Percentiles rank a stretch among this genome's conserved stretches.
These are phyloP conservation scores for Orestias chungarensis DNA, from an alignment of 2,797 vertebrate species.

Conservation along the genomic window DNA sequence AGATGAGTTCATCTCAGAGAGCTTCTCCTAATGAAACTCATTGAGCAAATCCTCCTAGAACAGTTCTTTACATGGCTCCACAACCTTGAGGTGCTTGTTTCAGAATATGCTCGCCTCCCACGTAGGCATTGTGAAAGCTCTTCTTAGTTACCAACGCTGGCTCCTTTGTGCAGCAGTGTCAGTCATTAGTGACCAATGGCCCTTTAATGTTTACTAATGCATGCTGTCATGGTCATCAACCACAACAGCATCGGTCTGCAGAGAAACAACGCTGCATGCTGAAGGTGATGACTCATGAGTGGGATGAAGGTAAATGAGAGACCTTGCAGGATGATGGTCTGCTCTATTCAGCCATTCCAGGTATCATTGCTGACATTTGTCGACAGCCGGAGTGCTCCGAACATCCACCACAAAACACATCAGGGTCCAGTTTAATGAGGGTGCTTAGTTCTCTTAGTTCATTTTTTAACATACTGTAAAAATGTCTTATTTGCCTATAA, in stretches of 20 bases:
- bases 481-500: background rate
- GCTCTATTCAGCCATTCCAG: background rate
- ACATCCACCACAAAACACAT: background rate
- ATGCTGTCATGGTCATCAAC: slow-evolving; percentile 21
- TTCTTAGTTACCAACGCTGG: background rate
- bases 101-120: slow-evolving; percentile 4
- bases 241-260: slow-evolving; percentile 8
- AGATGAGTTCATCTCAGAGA: background rate
- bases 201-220: slow-evolving; percentile 47
- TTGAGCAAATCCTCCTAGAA: background rate
- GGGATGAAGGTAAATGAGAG: slow-evolving; percentile 15
- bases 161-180: slow-evolving; percentile 16
- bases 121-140: slow-evolving; percentile 21
- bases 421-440: background rate
- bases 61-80: background rate
- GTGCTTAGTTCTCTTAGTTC: background rate
- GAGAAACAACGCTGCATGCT: slow-evolving; percentile 15
- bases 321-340: slow-evolving; percentile 4
- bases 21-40: background rate
- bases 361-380: background rate
- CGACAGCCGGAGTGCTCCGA: background rate
- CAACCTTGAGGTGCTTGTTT: slow-evolving; percentile 7
- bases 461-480: background rate
- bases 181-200: slow-evolving; percentile 41
- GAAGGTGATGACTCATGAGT: slow-evolving; percentile 36